These are phyloP conservation scores for Narcine bancroftii DNA, from an alignment of 2,113 vertebrate genomes.

Conservation along the genomic window DNA sequence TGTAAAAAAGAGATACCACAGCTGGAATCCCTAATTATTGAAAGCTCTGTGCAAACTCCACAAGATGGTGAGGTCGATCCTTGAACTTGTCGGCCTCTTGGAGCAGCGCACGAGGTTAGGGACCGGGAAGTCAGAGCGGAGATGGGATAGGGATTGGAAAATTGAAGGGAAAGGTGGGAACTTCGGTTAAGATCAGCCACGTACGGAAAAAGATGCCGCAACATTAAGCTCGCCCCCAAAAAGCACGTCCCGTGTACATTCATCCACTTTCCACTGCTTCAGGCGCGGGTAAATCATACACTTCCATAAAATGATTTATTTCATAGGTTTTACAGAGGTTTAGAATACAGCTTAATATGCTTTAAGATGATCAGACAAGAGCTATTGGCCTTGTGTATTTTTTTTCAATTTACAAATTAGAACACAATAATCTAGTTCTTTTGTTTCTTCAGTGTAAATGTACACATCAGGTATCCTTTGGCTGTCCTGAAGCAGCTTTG, in stretches of 20 bases:
- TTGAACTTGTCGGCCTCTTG: no score
- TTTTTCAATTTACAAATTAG: constrained; percentile 78
- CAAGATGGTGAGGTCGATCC: no score
- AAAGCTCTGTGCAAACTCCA: no score
- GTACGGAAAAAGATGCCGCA: not conserved
- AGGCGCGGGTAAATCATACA: not conserved
- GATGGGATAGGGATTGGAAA: no score
- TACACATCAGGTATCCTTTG: constrained; percentile 67
- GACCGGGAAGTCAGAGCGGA: no score
- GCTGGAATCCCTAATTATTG: no score
- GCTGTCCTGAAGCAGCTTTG: constrained; percentile 78
- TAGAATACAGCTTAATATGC: constrained; percentile 81
- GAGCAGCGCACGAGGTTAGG: no score
- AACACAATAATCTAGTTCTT: constrained; percentile 62
- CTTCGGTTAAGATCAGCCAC: not conserved
- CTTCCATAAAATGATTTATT: constrained; percentile 65
- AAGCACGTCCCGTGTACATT: no score
- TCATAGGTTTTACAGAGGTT: constrained; percentile 60
- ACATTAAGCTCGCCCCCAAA: no score
- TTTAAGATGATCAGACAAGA: constrained; percentile 69
- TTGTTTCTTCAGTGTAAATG: constrained; percentile 67
- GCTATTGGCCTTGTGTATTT: constrained; percentile 54
- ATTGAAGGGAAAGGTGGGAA: not conserved
- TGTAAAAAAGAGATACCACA: no score
- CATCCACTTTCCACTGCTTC: not conserved